Base-by-base conservation (phyloP, 2,797 vertebrate genomes). In the Graptemys geographica region DNA sequence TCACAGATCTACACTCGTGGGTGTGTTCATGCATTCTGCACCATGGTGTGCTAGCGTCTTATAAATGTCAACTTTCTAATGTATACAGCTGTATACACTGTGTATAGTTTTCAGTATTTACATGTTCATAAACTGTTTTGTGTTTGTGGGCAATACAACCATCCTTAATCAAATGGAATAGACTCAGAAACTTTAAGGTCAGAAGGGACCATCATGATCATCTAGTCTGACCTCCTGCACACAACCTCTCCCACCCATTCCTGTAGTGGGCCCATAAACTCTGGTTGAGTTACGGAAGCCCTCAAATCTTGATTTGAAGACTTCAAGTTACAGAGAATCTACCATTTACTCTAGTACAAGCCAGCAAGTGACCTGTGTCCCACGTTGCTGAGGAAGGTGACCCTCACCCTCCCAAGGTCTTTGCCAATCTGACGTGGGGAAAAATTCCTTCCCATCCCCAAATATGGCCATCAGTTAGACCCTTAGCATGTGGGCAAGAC, bases 11-110 rank as follows among this genome's bases (percentile, higher is more conserved):
- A 3, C 0, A 94, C 87, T 84, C 80, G 25, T 55, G 0, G 62
- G 10, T 93, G 2, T 84, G 37, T 62, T 15, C 10, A 74, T 78
- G 21, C 93, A 41, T 11, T 85, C 18, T 53, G 78, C 72, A 88
- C 8, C 83, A 5, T 59, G 76, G 3, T 86, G 13, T 59, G 44
- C 56, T 92, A 47, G 9, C 59, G 82, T 49, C 53, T 93, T 83
- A 52, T 31, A 87, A 6, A 8, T 51, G 12, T 55, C 84, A 5
- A 47, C 0, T 0, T 83, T 8, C 41, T 74, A 6, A 31, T 12
- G 25, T 84, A 18, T 47, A 41, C 15, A 49, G 27, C 13, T 78
- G 5, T 72, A 41, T 25, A 72, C 21, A 25, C 19, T 41, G 13
- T 47, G 12, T 47, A 25, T 72, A 41, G 37, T 25, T 78, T 78